Base-by-base conservation (phyloP, 1,140 invertebrate genomes). In the Ostrea denselamellosa region DNA sequence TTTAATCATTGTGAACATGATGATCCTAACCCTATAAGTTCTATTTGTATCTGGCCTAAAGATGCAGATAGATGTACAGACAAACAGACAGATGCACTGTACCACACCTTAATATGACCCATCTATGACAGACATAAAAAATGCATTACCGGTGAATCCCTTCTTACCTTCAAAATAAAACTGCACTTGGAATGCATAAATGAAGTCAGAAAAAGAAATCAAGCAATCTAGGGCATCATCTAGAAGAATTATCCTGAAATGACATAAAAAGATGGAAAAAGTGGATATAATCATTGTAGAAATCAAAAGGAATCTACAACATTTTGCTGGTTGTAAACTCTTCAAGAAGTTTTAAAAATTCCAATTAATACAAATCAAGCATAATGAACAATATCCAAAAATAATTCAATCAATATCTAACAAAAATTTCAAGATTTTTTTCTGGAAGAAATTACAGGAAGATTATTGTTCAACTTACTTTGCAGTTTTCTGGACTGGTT, bases 111-210 rank as follows among this genome's bases (percentile, higher is more conserved):
- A 44, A 44, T 44, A 44, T 44, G 5, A 44, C 34, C 34, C 5
- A 19, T 5, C n/a, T 17, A 81, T 28, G 71, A 12, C 71, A 81
- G 14, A 22, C 5, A 51, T 25, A 81, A 34, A 51, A 81, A 14
- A 8, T 34, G 9, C 28, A 5, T 14, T 17, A 17, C 12, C 71
- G 25, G 2, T 10, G 25, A 34, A 81, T 12, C 5, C 1, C 25
- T 85, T n/a, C 89, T 90, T 91, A 95, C 94, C 94, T 92, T 95
- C 92, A 92, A 93, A 95, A 89, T 92, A 95, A 88, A 95, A 94
- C 89, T 95, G 94, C 25, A 93, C 90, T 93, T 95, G 94, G 86
- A 95, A 95, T 58, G 94, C 93, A 90, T 94, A 95, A 82, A 95
- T 92, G 87, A 95, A 95, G 90, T 95, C 94, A 84, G 92, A 87